Percentiles rank a stretch among this genome's conserved stretches.
Conservation (phyloP, 2,888 invertebrate species). For the Cerastoderma edule region DNA sequence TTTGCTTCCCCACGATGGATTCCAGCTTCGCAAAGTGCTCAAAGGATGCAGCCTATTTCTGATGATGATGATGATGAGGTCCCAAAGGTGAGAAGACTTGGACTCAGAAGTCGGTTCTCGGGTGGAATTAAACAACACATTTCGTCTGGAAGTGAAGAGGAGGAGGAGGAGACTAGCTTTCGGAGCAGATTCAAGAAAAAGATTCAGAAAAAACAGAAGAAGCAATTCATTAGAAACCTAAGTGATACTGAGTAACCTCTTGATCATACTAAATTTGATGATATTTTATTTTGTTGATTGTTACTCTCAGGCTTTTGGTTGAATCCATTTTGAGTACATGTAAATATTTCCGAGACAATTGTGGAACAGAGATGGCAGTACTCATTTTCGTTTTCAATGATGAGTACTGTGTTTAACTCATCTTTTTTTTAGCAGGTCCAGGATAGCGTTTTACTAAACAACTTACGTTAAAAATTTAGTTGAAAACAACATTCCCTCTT, state of each 20-base stretch:
- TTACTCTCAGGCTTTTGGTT: too few species aligned
- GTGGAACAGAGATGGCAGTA: too few species aligned
- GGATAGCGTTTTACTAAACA: too few species aligned
- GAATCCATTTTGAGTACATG: background rate
- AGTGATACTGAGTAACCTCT: slow-evolving; percentile 11
- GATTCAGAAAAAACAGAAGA: slow-evolving; percentile 30
- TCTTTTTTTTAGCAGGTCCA: too few species aligned
- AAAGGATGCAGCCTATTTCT: background rate
- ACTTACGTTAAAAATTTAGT: too few species aligned
- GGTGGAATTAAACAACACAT: background rate
- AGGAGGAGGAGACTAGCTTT: slow-evolving; percentile 15
- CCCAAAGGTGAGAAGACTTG: background rate
- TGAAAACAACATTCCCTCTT: too few species aligned
- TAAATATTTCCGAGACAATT: background rate
- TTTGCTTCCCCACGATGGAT: slow-evolving; percentile 2
- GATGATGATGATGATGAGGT: slow-evolving; percentile 8
- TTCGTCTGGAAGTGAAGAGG: slow-evolving; percentile 19
- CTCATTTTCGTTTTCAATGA: too few species aligned
- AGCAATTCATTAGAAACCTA: slow-evolving; percentile 1
- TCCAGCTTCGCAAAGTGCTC: background rate
- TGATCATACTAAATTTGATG: too few species aligned
- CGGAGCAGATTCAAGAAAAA: slow-evolving; percentile 8
- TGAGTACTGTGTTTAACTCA: too few species aligned
- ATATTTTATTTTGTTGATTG: too few species aligned
- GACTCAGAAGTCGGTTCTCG: slow-evolving; percentile 7